Evolutionary conservation across 1,140 invertebrate species (phyloP), one percentile per base, ranked within the genome.

Genomic region (Metopolophium dirhodum): DNA sequence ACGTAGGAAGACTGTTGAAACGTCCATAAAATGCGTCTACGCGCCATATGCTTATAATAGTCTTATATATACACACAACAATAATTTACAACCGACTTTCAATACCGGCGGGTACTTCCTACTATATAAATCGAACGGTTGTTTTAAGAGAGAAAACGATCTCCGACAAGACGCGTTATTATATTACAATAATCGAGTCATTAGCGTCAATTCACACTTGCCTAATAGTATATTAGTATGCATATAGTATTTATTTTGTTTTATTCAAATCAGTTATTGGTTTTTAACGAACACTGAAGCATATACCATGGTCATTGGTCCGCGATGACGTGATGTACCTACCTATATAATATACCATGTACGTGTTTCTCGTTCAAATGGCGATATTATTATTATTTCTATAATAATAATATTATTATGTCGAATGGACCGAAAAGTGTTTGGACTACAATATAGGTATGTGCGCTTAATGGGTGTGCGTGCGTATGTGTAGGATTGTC

Each of bases 1-100:
- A 37, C 35, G 77, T 82, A 82, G 77, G 77, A 82, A 82, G 77
- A 82, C 77, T 82, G 77, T 82, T 37, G 77, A 82, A 82, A 82
- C 77, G 77, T 82, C 35, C 77, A 37, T 82, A 37, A 82, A 82
- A 82, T 23, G 35, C 20, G n/a, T 82, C 20, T 82, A 68, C 61
- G 30, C 30, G 20, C n/a, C 35, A 22, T 82, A 37, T 23, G 35
- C 35, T 82, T 23, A 23, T 37, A 37, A 68, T 82, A 82, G 35
- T 82, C 35, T 14, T 37, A 37, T 82, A 20, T 35, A 77, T 11
- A 61, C 9, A 30, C 35, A 22, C 7, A 23, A 82, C 20, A 37
- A 68, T 82, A 22, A 37, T 82, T 37, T 82, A 35, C n/a, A 35
- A 37, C n/a, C 35, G 35, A 82, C 77, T 82, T 82, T 82, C 77